Evolutionary conservation across 1,140 invertebrate species (phyloP).

Genomic region (Vollenhovia emeryi): DNA sequence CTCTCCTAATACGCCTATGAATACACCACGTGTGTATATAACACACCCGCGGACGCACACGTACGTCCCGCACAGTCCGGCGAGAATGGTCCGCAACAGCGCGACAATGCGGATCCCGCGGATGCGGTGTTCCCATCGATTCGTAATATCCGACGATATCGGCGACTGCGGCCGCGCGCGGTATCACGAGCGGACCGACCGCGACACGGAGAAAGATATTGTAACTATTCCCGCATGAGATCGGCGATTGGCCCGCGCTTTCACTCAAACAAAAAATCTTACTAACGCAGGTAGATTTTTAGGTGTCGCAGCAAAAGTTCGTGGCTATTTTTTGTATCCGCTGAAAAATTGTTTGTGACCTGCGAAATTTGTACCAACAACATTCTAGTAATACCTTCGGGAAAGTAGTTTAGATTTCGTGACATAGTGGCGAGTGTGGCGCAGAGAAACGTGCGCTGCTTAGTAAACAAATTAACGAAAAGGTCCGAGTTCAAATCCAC

Average conservation of each 20-base stretch:
- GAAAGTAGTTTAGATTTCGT: too few species aligned
- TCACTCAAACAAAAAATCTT: too few species aligned
- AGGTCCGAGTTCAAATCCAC: too few species aligned
- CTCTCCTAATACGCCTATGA: not conserved
- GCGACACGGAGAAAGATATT: constrained; percentile 63
- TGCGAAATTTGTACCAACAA: too few species aligned
- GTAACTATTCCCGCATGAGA: constrained; percentile 51
- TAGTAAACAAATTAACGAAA: too few species aligned
- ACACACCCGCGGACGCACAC: not conserved
- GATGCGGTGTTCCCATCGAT: constrained; percentile 61
- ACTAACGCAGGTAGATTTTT: too few species aligned
- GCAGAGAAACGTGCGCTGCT: too few species aligned
- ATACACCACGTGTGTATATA: not conserved
- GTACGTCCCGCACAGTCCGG: not conserved
- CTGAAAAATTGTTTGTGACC: too few species aligned
- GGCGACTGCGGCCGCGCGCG: not conserved
- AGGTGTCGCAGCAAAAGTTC: too few species aligned
- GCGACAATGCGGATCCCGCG: constrained; percentile 54
- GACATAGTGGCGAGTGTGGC: too few species aligned
- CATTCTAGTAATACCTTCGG: too few species aligned
- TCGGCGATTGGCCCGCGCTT: constrained; percentile 48
- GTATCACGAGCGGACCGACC: constrained; percentile 56
- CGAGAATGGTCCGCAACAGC: constrained; percentile 34
- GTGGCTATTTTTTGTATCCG: too few species aligned
- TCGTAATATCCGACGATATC: constrained; percentile 61